These are phyloP conservation scores for Mystacornis crossleyi DNA, from an alignment of 2,113 vertebrate genomes.

Conservation along the genomic window DNA sequence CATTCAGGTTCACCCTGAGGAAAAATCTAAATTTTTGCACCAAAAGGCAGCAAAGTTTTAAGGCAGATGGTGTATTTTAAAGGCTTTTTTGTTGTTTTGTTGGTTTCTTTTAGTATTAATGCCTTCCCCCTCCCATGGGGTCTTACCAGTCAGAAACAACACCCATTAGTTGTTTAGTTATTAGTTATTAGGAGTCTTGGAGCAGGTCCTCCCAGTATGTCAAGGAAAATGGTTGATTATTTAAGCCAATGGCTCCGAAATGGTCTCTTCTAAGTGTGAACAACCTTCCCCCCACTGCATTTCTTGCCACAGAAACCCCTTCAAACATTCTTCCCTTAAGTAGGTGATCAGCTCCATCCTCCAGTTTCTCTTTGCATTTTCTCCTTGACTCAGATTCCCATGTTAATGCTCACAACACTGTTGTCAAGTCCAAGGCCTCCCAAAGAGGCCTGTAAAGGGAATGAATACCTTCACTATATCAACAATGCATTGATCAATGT, in stretches of 20 bases:
- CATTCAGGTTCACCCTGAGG: background rate
- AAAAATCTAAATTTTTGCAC: background rate
- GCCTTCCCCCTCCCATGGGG: background rate
- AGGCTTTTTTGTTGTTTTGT: background rate
- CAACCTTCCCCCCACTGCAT: background rate
- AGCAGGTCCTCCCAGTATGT: background rate
- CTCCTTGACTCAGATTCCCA: background rate
- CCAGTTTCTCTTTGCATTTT: background rate
- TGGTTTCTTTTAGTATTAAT: background rate
- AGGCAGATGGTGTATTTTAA: background rate
- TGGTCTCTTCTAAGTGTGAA: background rate
- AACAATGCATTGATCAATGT: slow-evolving; percentile 58
- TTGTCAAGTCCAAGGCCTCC: background rate
- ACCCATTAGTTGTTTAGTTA: too few species aligned
- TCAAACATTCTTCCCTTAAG: background rate
- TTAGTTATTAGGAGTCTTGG: background rate
- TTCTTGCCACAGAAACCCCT: background rate
- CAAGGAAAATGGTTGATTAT: background rate
- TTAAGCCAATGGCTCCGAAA: background rate
- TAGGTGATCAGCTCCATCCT: background rate
- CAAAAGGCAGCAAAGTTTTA: background rate
- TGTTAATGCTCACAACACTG: background rate
- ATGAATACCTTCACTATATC: slow-evolving; percentile 11
- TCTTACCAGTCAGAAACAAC: background rate
- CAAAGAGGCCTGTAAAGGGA: background rate